Evolutionary conservation across 2,797 vertebrate genomes (phyloP), one percentile per base, ranked within the genome.

Genomic region (Cetoscarus ocellatus): DNA sequence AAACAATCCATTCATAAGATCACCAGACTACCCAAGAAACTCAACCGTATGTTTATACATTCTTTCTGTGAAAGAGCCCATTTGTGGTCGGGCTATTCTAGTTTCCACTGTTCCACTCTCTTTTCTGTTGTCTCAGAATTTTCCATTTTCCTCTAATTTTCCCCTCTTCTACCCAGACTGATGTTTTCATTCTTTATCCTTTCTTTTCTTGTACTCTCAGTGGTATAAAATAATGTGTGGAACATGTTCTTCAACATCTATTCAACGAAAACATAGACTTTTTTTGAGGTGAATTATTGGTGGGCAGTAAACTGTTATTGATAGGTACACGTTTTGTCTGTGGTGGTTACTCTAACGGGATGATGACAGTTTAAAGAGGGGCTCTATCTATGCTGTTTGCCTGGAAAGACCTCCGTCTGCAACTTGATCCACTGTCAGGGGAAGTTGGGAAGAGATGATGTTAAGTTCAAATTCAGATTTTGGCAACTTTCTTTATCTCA

Each of bases 31-130:
- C 77, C 76, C 40, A 70, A 82, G 85, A 90, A 91, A 88, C 67
- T 74, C 76, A 83, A 80, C 72, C 81, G 51, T 83, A 75, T 91
- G 90, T 91, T 90, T 91, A 85, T 80, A 82, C 87, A 92, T 93
- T 92, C 89, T 85, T 90, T 77, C 70, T 75, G 83, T 75, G 75
- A 87, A 91, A 79, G 70, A 78, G 76, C 81, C 78, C 79, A 78
- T 90, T 92, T 93, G 90, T 53, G 91, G 90, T 91, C 42, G 63
- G 54, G 39, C 79, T 79, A 60, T 84, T 86, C 75, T 70, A 70
- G 51, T 84, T 85, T 85, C 66, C 82, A 75, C 76, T 69, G 73
- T 71, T 88, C 71, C 84, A 50, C 62, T 70, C 77, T 70, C 77
- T 71, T 79, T 84, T 72, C 75, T 73, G 63, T 73, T 86, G 79